These are phyloP conservation scores for Clavelina lepadiformis DNA, from an alignment of 23 tunicate genomes.

Conservation along the genomic window DNA sequence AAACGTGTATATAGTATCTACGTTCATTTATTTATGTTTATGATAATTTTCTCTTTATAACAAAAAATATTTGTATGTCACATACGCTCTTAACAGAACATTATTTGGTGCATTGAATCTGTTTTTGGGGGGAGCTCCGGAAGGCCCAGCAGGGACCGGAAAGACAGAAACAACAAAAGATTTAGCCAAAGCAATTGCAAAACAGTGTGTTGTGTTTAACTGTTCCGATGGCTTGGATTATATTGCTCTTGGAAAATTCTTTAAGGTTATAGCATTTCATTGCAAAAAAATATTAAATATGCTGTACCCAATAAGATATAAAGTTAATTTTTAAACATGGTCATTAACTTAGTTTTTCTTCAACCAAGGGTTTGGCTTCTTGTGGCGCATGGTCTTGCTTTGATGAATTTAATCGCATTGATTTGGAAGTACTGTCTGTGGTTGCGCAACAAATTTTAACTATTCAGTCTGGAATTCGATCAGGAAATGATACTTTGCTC, in stretches of 20 bases:
- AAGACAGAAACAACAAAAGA: constrained; percentile 96
- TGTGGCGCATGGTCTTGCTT: constrained; percentile 97
- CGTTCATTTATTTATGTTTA: too few relatives aligned
- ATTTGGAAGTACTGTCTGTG: constrained; percentile 93
- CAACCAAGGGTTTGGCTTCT: constrained; percentile 80
- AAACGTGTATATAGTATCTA: too few relatives aligned
- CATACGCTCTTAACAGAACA: constrained; percentile 31
- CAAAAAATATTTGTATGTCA: neutral
- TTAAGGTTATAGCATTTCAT: constrained; percentile 87
- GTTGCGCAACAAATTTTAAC: constrained; percentile 97
- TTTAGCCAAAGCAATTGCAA: constrained; percentile 94
- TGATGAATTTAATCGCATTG: constrained; percentile 89
- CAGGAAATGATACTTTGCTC: constrained; percentile 78
- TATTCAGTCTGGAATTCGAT: constrained; percentile 85
- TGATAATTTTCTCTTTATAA: neutral
- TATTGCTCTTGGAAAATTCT: constrained; percentile 96
- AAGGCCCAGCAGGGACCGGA: constrained; percentile 98
- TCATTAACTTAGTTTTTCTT: too few relatives aligned
- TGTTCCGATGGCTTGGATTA: constrained; percentile 97
- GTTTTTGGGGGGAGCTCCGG: constrained; percentile 95
- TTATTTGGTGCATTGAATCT: constrained; percentile 96
- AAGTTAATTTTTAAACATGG: too few relatives aligned
- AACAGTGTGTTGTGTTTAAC: constrained; percentile 97
- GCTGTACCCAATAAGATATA: too few relatives aligned
- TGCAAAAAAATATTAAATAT: too few relatives aligned